phyloP scores from a whole-genome alignment of 2,797 vertebrate species.

The Chelidonichthys spinosus region DNA sequence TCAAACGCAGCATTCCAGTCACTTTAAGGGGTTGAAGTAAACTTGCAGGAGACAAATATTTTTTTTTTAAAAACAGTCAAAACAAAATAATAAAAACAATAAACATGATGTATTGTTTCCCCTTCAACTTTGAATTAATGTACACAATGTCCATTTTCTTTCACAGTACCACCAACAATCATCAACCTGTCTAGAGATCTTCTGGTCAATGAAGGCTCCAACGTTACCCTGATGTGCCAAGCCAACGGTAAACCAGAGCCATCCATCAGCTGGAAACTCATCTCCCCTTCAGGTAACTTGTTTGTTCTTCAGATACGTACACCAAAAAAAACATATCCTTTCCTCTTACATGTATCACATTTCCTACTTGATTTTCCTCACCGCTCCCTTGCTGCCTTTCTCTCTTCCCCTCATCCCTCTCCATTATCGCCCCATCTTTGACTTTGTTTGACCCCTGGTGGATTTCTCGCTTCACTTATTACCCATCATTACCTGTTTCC shows the following conservation, averaged over 20 bases:
- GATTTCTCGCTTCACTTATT: conserved; percentile 61
- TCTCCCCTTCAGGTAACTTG: conserved; percentile 80
- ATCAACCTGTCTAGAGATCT: conserved; percentile 82
- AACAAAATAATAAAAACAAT: background rate
- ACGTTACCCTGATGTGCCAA: conserved; percentile 84
- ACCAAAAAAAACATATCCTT: too few species aligned
- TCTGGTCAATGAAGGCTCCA: conserved; percentile 85
- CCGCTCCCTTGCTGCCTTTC: background rate
- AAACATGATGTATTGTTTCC: background rate
- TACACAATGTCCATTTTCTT: conserved; percentile 23
- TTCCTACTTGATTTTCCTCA: background rate
- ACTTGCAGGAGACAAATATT: background rate
- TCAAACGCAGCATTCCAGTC: background rate
- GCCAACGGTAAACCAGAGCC: conserved; percentile 86
- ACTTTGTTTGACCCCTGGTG: conserved; percentile 64
- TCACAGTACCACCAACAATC: conserved; percentile 85
- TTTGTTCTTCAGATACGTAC: background rate
- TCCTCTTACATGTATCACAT: background rate
- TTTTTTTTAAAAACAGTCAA: background rate
- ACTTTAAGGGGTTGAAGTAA: background rate
- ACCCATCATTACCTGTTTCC: conserved; percentile 70
- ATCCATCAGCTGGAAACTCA: conserved; percentile 82
- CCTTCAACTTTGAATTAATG: background rate
- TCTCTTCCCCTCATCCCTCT: conserved; percentile 3
- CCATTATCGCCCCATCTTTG: conserved; percentile 45